A percentile compares a stretch with the other conserved stretches of the same genome.
Evolutionary conservation across 1,140 invertebrate species (phyloP).

Genomic region (Papilio helenus): DNA sequence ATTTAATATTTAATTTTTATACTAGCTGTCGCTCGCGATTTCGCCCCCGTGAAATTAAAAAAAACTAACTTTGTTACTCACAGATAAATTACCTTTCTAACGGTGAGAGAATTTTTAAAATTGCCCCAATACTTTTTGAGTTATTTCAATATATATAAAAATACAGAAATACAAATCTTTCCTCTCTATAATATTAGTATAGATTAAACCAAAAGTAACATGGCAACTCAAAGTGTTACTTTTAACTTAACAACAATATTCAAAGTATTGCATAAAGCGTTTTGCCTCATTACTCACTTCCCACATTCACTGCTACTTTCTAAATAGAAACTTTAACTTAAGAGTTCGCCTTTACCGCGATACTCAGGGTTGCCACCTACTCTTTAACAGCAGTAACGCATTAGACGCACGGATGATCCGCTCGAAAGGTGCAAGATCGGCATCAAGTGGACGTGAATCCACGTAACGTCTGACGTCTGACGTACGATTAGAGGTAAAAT

Average conservation of each 20-base stretch:
- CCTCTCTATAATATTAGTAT: too few relatives aligned
- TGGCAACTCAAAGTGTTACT: neutral
- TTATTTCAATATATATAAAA: too few relatives aligned
- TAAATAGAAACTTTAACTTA: constrained; percentile 20
- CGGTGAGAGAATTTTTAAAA: too few relatives aligned
- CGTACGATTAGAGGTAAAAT: neutral
- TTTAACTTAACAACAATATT: neutral
- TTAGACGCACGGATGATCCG: neutral
- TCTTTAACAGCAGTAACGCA: neutral
- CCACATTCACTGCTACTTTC: constrained; percentile 20
- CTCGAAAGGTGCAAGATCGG: neutral
- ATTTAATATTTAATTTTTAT: too few relatives aligned
- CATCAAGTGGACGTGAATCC: neutral
- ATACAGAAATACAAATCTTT: too few relatives aligned
- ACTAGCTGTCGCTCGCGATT: too few relatives aligned
- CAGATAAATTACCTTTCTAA: too few relatives aligned
- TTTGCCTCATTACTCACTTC: constrained; percentile 27
- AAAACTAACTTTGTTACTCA: too few relatives aligned
- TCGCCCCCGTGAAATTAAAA: too few relatives aligned
- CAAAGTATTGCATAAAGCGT: constrained; percentile 27
- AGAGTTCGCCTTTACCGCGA: constrained; percentile 1
- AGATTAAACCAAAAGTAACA: neutral
- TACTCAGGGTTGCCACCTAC: neutral
- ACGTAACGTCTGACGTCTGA: neutral
- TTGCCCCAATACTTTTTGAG: too few relatives aligned